Evolutionary conservation across 2,113 vertebrate genomes (phyloP), one percentile per base, ranked within the genome.

Genomic region (Otocyon megalotis): DNA sequence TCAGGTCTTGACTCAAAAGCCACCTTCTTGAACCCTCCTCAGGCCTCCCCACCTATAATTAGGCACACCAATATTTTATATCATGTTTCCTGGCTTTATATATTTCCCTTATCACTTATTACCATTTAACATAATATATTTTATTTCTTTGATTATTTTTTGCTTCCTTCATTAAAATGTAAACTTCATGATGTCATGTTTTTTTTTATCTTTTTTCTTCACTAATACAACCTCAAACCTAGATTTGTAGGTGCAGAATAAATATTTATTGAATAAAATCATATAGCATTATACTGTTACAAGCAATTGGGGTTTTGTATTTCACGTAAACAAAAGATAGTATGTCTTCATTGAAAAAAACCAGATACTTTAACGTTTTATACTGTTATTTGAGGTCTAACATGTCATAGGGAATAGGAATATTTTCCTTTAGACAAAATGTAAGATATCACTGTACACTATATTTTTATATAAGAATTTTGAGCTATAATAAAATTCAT

Each of bases 361-460:
- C 15, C 80, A 16, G 12, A 72, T 84, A 89, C 63, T 79, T 93
- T 43, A 85, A 82, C 71, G 6, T 62, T 62, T 54, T 87, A 74
- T 82, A 74, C 10, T 53, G 4, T 93, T 90, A 56, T 65, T 19
- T 83, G 50, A 92, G 15, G 8, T 9, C 20, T 60, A 92, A 69
- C 1, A 62, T n/a, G 32, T 54, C 17, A 69, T 82, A 69, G 32
- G 35, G 28, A 87, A 65, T 83, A 83, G 6, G 12, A 67, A 54
- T 83, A 54, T 74, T 54, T 92, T 62, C 58, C 12, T 77, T 91
- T 58, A 92, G 84, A 89, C 37, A 88, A 92, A 92, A 11, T 84
- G 8, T 22, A 90, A 37, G 65, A 24, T 77, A 20, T 48, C 58
- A 54, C 20, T 77, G 16, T 54, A 28, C 2, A 60, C 32, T 43